Base-by-base conservation (phyloP, 2,113 vertebrate species). In the Cyphomyrus plagiostoma region DNA sequence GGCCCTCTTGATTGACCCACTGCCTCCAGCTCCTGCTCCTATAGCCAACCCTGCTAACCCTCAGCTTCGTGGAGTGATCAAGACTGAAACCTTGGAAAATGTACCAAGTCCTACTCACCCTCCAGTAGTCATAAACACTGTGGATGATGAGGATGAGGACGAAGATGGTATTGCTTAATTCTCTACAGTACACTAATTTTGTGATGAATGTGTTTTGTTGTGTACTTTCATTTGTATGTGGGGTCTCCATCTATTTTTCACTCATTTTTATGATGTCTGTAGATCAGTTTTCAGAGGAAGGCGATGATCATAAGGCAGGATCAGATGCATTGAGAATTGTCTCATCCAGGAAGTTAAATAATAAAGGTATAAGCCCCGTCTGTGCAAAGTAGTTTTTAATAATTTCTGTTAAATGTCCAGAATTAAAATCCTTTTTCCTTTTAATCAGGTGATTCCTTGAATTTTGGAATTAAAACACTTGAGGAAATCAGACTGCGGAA, bases 81-180 rank as follows among this genome's bases (percentile, higher is more conserved):
- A 98, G 89, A 95, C 97, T 8, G 98, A 99, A 15, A 96, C 94
- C 35, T 97, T 97, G 0, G 98, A 99, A 91, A 98, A 96, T 0
- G 98, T 99, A 0, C 98, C 98, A 0, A 99, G 98, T 35, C 98
- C 98, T 39, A 99, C 98, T 0, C 98, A 99, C 52, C 98, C 98
- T 77, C 98, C 98, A 0, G 97, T 99, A 26, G 98, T 99, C 2
- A 99, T 99, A 90, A 99, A 99, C 45, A 97, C 98, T 90, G 97
- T 97, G 1, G 98, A 99, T 89, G 98, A 99, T 46, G 98, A 99
- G 3, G 98, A 99, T 74, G 97, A 97, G 86, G 98, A 99, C 88
- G 98, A 99, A 89, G 98, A 98, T 95, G 95, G 96, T 96, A 66
- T 90, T 83, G 1, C 21, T 83, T 66, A 0, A 0, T 15, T n/a